Evolutionary conservation across 1,140 invertebrate genomes (phyloP).

Genomic region (Bombus polaris): DNA sequence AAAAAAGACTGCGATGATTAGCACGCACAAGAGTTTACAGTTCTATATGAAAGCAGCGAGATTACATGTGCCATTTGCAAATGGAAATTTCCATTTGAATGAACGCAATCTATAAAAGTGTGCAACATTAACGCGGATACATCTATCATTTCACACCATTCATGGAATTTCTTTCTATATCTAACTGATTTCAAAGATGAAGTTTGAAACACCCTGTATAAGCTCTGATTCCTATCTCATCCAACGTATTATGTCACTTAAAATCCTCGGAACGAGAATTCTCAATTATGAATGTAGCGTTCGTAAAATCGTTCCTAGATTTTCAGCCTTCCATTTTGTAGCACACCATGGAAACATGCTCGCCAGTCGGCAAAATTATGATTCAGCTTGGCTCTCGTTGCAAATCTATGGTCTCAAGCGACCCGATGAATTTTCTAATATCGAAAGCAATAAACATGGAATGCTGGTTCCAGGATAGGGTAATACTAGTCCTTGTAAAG

Average conservation of each 20-base stretch:
- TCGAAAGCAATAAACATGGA: neutral
- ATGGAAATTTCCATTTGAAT: neutral
- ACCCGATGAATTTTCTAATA: neutral
- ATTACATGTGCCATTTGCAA: neutral
- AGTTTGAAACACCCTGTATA: neutral
- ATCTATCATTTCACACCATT: neutral
- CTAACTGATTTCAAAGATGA: neutral
- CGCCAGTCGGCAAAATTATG: neutral
- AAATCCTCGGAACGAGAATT: too few relatives aligned
- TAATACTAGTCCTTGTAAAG: neutral
- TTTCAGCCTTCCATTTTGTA: neutral
- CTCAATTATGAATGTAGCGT: neutral
- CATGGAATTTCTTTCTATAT: neutral
- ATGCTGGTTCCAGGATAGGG: too few relatives aligned
- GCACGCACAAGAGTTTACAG: neutral
- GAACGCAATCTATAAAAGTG: neutral
- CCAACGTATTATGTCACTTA: neutral
- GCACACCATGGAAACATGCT: neutral
- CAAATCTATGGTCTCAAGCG: neutral
- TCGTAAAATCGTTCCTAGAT: neutral
- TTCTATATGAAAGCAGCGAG: neutral
- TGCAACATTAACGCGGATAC: neutral
- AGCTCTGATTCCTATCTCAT: too few relatives aligned
- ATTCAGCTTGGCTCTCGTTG: too few relatives aligned
- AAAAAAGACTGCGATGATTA: neutral